These are phyloP conservation scores for Hiodon tergisus DNA, from an alignment of 2,113 vertebrate genomes.

Conservation along the genomic window DNA sequence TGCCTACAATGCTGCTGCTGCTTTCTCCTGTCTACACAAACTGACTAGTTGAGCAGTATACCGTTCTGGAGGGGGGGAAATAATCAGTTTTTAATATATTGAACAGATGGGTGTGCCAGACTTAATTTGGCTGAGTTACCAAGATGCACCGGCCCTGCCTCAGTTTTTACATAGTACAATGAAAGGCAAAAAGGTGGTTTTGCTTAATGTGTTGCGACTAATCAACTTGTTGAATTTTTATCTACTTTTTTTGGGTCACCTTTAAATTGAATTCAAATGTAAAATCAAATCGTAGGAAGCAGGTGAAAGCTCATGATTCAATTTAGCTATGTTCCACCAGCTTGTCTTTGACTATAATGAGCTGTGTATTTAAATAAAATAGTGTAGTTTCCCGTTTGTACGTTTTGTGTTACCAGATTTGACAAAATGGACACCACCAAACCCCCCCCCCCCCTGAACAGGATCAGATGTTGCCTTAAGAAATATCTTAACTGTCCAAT, in stretches of 20 bases:
- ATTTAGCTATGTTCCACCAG: background rate
- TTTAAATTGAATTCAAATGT: background rate
- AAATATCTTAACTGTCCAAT: background rate
- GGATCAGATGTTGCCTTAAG: background rate
- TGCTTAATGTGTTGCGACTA: background rate
- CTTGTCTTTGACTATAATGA: background rate
- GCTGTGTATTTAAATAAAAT: background rate
- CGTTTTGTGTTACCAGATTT: too few relatives aligned
- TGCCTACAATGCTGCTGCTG: conserved; percentile 17
- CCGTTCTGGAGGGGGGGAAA: conserved; percentile 43
- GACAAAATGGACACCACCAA: too few relatives aligned
- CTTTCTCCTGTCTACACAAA: conserved; percentile 33
- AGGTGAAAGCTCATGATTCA: background rate
- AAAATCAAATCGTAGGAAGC: background rate
- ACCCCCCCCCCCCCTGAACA: too few relatives aligned
- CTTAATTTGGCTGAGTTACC: conserved; percentile 16
- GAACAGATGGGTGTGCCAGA: conserved; percentile 45
- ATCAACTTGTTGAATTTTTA: background rate
- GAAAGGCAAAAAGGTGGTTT: background rate
- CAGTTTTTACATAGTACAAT: background rate
- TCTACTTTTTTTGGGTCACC: background rate
- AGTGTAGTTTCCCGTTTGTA: too few relatives aligned
- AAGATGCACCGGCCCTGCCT: background rate
- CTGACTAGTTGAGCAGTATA: conserved; percentile 43
- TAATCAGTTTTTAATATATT: conserved; percentile 63